Evolutionary conservation across 2,888 invertebrate species (phyloP).

Genomic region (Strigamia crassipes): DNA sequence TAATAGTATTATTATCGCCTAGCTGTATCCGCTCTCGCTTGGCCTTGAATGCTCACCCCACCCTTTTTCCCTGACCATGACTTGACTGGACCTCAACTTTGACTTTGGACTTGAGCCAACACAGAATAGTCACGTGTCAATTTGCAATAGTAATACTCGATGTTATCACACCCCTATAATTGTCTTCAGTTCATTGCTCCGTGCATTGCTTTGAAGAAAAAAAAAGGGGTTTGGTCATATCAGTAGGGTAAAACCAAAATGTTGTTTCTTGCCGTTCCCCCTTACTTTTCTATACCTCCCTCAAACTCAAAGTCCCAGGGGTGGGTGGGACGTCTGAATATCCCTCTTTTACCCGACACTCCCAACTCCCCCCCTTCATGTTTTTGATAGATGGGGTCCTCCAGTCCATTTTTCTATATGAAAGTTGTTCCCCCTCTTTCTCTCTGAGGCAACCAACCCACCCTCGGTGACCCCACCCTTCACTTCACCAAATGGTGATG

Average conservation of each 20-base stretch:
- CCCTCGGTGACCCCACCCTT: slow-evolving; percentile 29
- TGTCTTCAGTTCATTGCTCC: slow-evolving; percentile 2
- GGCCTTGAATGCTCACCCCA: slow-evolving; percentile 28
- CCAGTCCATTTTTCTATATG: neutral
- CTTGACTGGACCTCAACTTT: slow-evolving; percentile 21
- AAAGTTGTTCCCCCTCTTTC: neutral
- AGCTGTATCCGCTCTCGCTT: slow-evolving; percentile 15
- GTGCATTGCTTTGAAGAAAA: neutral
- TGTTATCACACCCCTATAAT: neutral
- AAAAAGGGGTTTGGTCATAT: neutral
- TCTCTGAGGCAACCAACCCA: neutral
- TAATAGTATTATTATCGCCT: slow-evolving; percentile 17
- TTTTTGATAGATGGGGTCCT: slow-evolving; percentile 12
- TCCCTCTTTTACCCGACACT: neutral
- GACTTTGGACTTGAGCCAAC: slow-evolving; percentile 21
- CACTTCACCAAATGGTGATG: neutral
- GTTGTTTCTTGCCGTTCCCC: neutral
- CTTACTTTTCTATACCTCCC: neutral
- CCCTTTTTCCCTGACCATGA: slow-evolving; percentile 37
- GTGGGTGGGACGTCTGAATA: slow-evolving; percentile 1
- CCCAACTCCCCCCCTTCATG: neutral
- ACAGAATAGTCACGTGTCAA: neutral
- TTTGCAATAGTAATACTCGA: neutral
- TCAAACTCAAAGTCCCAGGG: neutral
- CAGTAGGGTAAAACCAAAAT: neutral